Evolutionary conservation across 2,113 vertebrate species (phyloP).

Genomic region (Paedocypris sp.): DNA sequence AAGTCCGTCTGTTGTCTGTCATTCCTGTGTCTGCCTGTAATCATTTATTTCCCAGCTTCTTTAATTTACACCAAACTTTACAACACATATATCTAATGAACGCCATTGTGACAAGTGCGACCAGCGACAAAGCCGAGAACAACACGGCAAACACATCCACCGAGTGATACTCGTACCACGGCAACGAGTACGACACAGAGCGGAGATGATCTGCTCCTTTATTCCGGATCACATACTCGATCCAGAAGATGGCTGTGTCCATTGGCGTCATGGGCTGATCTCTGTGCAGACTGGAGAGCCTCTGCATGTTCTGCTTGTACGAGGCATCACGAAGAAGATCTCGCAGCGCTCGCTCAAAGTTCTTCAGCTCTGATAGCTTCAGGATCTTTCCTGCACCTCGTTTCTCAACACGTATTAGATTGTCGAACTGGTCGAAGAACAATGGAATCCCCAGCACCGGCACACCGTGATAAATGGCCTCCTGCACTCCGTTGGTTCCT

Average conservation of each 20-base stretch:
- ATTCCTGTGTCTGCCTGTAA: background rate
- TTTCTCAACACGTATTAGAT: slow-evolving; percentile 48
- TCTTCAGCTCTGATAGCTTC: slow-evolving; percentile 37
- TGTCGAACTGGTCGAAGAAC: slow-evolving; percentile 59
- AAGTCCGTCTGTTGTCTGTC: background rate
- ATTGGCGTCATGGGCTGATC: slow-evolving; percentile 47
- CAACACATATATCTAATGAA: slow-evolving; percentile 41
- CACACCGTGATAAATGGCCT: slow-evolving; percentile 53
- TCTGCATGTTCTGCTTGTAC: slow-evolving; percentile 51
- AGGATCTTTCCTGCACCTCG: slow-evolving; percentile 49
- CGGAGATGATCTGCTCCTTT: slow-evolving; percentile 51
- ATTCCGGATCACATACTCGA: slow-evolving; percentile 54
- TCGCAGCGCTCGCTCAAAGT: slow-evolving; percentile 37
- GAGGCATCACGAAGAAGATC: slow-evolving; percentile 35
- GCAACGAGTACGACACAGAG: slow-evolving; percentile 49
- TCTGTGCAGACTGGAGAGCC: slow-evolving; percentile 46
- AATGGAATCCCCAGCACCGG: slow-evolving; percentile 54
- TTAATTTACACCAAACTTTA: slow-evolving; percentile 35
- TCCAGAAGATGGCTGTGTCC: slow-evolving; percentile 52
- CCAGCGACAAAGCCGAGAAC: background rate
- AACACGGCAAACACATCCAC: slow-evolving; percentile 47
- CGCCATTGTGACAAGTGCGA: slow-evolving; percentile 21
- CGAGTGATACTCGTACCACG: slow-evolving; percentile 52
- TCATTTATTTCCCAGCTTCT: slow-evolving; percentile 22
- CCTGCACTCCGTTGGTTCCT: slow-evolving; percentile 58